Evolutionary conservation across 2,113 vertebrate species (phyloP).

Genomic region (Ardeotis arabs): DNA sequence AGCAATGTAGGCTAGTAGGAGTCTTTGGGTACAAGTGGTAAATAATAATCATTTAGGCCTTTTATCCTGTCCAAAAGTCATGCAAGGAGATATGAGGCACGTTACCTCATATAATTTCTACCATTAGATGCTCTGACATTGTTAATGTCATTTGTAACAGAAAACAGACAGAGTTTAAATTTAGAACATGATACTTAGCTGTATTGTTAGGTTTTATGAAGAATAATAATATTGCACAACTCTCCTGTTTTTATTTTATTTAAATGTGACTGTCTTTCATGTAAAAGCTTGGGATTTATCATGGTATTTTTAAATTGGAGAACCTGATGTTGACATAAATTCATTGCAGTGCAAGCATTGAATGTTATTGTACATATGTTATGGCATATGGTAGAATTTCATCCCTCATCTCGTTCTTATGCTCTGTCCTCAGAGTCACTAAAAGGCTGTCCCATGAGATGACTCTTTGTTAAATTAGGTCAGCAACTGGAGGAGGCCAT

Average conservation of each 20-base stretch:
- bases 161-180: background rate
- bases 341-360: slow-evolving; percentile 45
- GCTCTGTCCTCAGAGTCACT: slow-evolving; percentile 43
- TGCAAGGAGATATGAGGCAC: background rate
- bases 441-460: slow-evolving; percentile 43
- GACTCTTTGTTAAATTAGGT: slow-evolving; percentile 62
- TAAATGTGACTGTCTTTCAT: background rate
- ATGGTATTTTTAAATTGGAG: slow-evolving; percentile 40
- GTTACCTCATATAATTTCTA: background rate
- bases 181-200: background rate
- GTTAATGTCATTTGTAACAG: background rate
- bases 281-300: background rate
- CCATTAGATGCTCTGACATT: background rate
- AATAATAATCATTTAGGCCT: background rate
- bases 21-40: background rate
- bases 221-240: background rate
- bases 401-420: slow-evolving; percentile 45
- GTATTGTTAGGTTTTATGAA: background rate
- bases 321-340: slow-evolving; percentile 67
- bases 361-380: slow-evolving; percentile 71
- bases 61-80: background rate
- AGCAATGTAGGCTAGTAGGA: background rate
- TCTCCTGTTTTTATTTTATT: background rate
- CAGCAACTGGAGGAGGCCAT: slow-evolving; percentile 9
- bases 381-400: slow-evolving; percentile 72